phyloP scores from a whole-genome alignment of 2,888 invertebrate species.

The Nemapogon koenigi region DNA sequence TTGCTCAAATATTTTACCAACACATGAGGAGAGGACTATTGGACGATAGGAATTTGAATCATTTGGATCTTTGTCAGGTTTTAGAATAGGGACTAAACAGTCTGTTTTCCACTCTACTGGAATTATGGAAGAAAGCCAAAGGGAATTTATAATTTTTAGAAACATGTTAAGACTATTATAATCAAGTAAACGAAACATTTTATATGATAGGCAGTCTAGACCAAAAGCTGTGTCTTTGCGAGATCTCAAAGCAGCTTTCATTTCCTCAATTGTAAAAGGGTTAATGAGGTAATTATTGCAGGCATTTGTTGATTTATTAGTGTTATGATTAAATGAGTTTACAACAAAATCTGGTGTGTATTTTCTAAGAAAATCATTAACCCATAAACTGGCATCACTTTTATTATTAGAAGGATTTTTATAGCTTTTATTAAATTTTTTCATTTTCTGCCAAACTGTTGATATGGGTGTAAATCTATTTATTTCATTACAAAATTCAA shows the following conservation, averaged over 20 bases:
- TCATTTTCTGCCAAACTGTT: background rate
- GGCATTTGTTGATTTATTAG: background rate
- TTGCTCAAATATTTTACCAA: background rate
- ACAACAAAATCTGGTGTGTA: background rate
- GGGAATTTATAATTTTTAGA: constrained; percentile 13
- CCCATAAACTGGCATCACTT: background rate
- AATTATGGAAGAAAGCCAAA: constrained; percentile 12
- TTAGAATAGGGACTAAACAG: constrained; percentile 15
- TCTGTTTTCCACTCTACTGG: constrained; percentile 16
- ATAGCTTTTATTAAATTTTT: background rate
- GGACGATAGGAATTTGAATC: background rate
- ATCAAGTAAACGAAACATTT: constrained; percentile 13
- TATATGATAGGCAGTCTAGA: constrained; percentile 14
- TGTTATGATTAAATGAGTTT: background rate
- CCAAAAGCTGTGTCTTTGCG: constrained; percentile 16
- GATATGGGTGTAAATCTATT: background rate
- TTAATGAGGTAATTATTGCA: background rate
- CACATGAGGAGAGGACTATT: background rate
- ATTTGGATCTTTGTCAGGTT: background rate
- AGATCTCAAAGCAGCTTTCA: constrained; percentile 10
- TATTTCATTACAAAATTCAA: background rate
- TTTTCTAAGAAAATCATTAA: background rate
- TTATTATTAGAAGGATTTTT: background rate
- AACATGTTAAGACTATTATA: constrained; percentile 9
- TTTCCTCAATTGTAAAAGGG: constrained; percentile 6